A percentile compares a stretch with the other conserved stretches of the same genome.
Evolutionary conservation across 2,113 vertebrate genomes (phyloP).

Genomic region (Pogona vitticeps): DNA sequence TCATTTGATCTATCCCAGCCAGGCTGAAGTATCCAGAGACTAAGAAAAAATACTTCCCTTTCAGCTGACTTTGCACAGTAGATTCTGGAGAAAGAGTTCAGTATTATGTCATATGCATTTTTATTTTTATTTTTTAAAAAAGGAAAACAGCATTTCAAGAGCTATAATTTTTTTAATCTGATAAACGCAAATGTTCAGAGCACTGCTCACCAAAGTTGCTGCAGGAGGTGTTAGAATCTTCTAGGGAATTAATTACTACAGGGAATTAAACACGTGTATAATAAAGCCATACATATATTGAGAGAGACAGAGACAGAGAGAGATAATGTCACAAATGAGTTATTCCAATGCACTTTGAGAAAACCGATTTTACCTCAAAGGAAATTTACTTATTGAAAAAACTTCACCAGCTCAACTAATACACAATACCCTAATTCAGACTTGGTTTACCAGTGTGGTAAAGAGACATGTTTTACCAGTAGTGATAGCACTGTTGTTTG

Average conservation of each 20-base stretch:
- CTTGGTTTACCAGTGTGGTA: background rate
- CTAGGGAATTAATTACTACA: no score
- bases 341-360: background rate
- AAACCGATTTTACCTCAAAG: background rate
- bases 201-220: no score
- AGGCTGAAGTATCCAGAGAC: background rate
- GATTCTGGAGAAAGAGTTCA: background rate
- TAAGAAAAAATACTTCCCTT: background rate
- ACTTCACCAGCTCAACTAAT: background rate
- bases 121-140: no score
- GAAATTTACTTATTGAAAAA: background rate
- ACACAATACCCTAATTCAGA: background rate
- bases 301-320: background rate
- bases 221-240: no score
- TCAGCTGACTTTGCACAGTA: background rate
- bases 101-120: background rate
- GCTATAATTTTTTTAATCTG: background rate
- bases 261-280: no score
- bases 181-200: no score
- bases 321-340: background rate
- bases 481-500: background rate
- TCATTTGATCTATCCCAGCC: background rate
- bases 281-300: no score
- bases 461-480: background rate
- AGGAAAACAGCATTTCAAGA: background rate